These are phyloP conservation scores for Araneus ventricosus DNA, from an alignment of 1,140 invertebrate genomes.

Conservation along the genomic window DNA sequence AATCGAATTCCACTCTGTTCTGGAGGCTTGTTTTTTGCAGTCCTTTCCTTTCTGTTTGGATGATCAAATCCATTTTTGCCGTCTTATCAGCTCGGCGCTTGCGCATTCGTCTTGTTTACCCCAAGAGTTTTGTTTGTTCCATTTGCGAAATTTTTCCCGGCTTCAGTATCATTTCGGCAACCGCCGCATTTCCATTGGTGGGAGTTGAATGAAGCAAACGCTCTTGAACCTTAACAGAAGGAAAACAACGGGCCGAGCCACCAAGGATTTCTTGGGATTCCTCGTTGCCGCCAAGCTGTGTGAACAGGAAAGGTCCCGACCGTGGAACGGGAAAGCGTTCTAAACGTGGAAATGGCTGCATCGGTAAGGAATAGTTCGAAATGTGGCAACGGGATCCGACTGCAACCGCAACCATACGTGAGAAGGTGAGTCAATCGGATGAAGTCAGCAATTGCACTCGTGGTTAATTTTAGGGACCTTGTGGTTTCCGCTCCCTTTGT, in stretches of 20 bases:
- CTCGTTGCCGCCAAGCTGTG: not conserved
- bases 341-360: conserved; percentile 5
- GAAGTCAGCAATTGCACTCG: conserved; percentile 14
- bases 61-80: conserved; percentile 15
- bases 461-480: conserved; percentile 17
- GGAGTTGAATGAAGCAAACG: not conserved
- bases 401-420: not conserved
- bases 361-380: not conserved
- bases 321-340: not conserved
- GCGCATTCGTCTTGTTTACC: not conserved
- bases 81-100: conserved; percentile 4
- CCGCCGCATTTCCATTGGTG: not conserved
- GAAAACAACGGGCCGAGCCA: not conserved
- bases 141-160: conserved; percentile 25
- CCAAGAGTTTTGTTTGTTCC: conserved; percentile 21
- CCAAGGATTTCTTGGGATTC: not conserved
- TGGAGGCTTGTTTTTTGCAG: not conserved
- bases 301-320: not conserved
- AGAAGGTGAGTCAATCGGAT: conserved; percentile 31
- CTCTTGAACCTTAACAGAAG: not conserved
- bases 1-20: not conserved
- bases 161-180: not conserved
- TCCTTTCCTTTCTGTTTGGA: conserved; percentile 9
- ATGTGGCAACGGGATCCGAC: not conserved
- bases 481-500: not conserved